These are phyloP conservation scores for Spea hammondii DNA, from an alignment of 2,797 vertebrate genomes.

Conservation along the genomic window DNA sequence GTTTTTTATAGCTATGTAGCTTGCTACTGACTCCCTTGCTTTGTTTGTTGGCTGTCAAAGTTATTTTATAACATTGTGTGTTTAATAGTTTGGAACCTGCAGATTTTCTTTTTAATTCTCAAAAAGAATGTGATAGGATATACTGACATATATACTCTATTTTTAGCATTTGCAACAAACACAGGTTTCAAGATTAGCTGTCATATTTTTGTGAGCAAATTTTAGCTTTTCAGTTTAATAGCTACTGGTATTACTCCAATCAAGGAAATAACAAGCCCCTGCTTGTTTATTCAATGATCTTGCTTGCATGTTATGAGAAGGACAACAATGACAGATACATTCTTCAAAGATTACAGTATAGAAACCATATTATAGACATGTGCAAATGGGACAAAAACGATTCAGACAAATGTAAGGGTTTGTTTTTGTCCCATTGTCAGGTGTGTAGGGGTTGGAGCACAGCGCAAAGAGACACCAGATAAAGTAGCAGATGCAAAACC, in stretches of 20 bases:
- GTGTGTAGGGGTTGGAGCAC: too few relatives aligned
- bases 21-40: constrained; percentile 44
- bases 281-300: constrained; percentile 40
- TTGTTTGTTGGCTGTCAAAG: constrained; percentile 55
- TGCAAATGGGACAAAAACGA: too few relatives aligned
- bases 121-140: constrained; percentile 47
- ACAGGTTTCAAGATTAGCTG: constrained; percentile 46
- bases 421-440: too few relatives aligned
- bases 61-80: constrained; percentile 51
- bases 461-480: too few relatives aligned
- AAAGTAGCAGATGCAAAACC: too few relatives aligned
- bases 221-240: constrained; percentile 49
- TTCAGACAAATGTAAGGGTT: too few relatives aligned
- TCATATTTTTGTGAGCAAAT: constrained; percentile 44
- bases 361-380: background rate
- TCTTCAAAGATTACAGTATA: background rate
- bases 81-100: constrained; percentile 45
- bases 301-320: constrained; percentile 18
- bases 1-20: constrained; percentile 43
- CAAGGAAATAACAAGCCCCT: constrained; percentile 45
- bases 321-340: constrained; percentile 25
- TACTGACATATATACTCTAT: constrained; percentile 36
- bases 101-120: constrained; percentile 39
- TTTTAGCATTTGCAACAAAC: constrained; percentile 38
- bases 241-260: constrained; percentile 41